A percentile compares a stretch with the other conserved stretches of the same genome.
phyloP scores from a whole-genome alignment of 1,140 invertebrate genomes.

The Palaemon carinicauda region DNA sequence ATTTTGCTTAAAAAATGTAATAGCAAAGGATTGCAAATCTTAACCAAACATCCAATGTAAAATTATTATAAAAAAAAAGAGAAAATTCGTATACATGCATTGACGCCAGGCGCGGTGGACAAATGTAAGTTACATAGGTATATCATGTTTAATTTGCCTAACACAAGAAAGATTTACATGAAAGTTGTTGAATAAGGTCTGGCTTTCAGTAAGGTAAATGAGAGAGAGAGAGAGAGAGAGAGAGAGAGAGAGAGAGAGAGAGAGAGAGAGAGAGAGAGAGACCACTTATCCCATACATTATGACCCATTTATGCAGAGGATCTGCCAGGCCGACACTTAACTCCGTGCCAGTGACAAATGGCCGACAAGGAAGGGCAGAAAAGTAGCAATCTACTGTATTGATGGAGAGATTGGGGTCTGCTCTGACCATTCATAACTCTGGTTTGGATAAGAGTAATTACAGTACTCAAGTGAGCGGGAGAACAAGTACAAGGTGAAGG shows the following conservation, averaged over 20 bases:
- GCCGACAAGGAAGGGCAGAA: background rate
- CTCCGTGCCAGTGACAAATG: background rate
- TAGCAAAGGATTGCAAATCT: no score
- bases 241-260: slow-evolving; percentile 27
- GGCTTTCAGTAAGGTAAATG: slow-evolving; percentile 5
- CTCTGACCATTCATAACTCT: slow-evolving; percentile 14
- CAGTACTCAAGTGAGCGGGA: background rate
- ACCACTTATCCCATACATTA: background rate
- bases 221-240: slow-evolving; percentile 47
- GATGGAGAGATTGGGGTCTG: slow-evolving; percentile 30
- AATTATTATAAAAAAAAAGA: no score
- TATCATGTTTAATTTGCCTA: no score
- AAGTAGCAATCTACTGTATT: slow-evolving; percentile 4
- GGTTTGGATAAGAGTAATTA: background rate
- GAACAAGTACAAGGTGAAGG: background rate
- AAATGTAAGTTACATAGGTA: no score
- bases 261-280: background rate
- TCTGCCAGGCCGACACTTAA: background rate
- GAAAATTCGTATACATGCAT: no score
- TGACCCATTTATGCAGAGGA: slow-evolving; percentile 15
- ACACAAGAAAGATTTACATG: no score
- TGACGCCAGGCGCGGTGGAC: no score
- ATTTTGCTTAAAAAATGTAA: no score
- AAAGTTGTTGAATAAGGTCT: no score
- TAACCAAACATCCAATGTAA: no score